These are phyloP conservation scores for Herminia tarsipennalis DNA, from an alignment of 2,888 invertebrate species.

Conservation along the genomic window DNA sequence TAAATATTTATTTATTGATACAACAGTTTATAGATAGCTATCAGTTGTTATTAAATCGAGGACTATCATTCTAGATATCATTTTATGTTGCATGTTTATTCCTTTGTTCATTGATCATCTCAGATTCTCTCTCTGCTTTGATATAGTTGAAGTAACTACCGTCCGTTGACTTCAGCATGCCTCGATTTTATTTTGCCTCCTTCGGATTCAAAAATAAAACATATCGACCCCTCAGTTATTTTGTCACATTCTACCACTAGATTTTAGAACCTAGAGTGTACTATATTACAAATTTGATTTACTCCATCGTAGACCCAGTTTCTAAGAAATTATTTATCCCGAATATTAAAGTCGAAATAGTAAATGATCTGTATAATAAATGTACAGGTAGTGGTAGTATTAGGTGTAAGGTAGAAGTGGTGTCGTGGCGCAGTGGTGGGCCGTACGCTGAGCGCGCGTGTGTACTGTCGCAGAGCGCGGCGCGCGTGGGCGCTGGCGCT, in stretches of 20 bases:
- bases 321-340: neutral
- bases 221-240: slow-evolving; percentile 26
- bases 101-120: slow-evolving; percentile 55
- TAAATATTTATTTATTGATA: neutral
- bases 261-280: slow-evolving; percentile 31
- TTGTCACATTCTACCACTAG: slow-evolving; percentile 41
- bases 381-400: slow-evolving; percentile 37
- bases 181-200: slow-evolving; percentile 9
- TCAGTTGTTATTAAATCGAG: slow-evolving; percentile 57
- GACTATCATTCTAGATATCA: slow-evolving; percentile 61
- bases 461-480: slow-evolving; percentile 57
- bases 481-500: slow-evolving; percentile 69
- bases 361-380: slow-evolving; percentile 18
- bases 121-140: slow-evolving; percentile 17
- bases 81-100: slow-evolving; percentile 77
- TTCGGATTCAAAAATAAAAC: slow-evolving; percentile 10
- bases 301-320: slow-evolving; percentile 13
- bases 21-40: neutral
- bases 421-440: neutral
- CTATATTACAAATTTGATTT: slow-evolving; percentile 1
- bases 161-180: slow-evolving; percentile 21
- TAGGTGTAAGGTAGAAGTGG: slow-evolving; percentile 11
- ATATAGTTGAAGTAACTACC: slow-evolving; percentile 19
- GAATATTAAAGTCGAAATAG: neutral
- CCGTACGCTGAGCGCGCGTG: neutral